phyloP scores from a whole-genome alignment of 53 echinoderm and acorn worm genomes.

The Mesocentrotus franciscanus region DNA sequence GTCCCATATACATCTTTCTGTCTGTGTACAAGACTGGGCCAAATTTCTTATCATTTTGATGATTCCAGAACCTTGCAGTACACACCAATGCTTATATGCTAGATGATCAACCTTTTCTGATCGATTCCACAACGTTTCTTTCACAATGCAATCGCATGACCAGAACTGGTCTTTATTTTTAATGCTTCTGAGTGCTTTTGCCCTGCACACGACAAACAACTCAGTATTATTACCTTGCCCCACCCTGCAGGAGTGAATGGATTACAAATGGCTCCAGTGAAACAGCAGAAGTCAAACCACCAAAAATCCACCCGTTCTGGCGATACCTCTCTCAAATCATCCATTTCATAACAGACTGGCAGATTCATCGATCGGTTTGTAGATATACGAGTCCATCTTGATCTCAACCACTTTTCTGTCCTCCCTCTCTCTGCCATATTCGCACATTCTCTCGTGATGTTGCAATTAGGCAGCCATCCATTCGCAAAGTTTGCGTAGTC shows the following conservation, averaged over 20 bases:
- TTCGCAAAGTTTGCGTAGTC: slow-evolving; percentile 42
- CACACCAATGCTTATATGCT: too few species aligned
- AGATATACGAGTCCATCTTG: slow-evolving; percentile 27
- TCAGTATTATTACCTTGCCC: slow-evolving; percentile 46
- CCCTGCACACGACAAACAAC: not conserved
- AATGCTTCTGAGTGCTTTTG: not conserved
- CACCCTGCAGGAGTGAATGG: slow-evolving; percentile 27
- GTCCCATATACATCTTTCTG: too few species aligned
- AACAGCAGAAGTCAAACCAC: slow-evolving; percentile 65
- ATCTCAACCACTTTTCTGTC: slow-evolving; percentile 16
- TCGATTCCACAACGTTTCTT: too few species aligned
- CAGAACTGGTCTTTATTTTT: too few species aligned
- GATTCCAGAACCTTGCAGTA: too few species aligned
- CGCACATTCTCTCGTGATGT: slow-evolving; percentile 39
- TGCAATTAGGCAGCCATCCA: slow-evolving; percentile 44
- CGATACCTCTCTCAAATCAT: slow-evolving; percentile 43
- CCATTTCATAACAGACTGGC: slow-evolving; percentile 45
- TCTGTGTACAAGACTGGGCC: too few species aligned
- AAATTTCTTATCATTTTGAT: too few species aligned
- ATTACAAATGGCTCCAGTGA: slow-evolving; percentile 57
- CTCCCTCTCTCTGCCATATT: slow-evolving; percentile 41
- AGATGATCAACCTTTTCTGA: too few species aligned
- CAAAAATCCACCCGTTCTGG: slow-evolving; percentile 41
- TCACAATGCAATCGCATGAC: too few species aligned
- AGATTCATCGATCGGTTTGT: slow-evolving; percentile 26